These are phyloP conservation scores for Idaea aversata DNA, from an alignment of 2,888 invertebrate genomes.

Conservation along the genomic window DNA sequence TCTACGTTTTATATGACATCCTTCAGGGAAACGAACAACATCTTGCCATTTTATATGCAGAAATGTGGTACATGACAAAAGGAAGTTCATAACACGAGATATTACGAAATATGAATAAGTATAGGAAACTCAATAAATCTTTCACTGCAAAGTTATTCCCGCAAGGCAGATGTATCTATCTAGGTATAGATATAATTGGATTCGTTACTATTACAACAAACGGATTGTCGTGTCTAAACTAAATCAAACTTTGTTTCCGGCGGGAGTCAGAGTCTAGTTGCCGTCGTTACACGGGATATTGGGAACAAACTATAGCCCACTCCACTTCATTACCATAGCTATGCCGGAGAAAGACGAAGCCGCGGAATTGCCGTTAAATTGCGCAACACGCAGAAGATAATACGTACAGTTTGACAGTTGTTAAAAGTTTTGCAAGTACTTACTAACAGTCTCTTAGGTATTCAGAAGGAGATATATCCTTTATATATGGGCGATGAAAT, in stretches of 20 bases:
- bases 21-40: background rate
- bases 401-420: conserved; percentile 34
- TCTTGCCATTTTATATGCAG: conserved; percentile 2
- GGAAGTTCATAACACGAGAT: conserved; percentile 7
- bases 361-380: conserved; percentile 33
- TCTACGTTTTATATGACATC: background rate
- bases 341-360: conserved; percentile 31
- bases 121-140: conserved; percentile 32
- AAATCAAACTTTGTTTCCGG: conserved; percentile 74
- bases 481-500: background rate
- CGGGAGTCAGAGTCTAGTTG: conserved; percentile 51
- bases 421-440: conserved; percentile 26
- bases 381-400: conserved; percentile 29
- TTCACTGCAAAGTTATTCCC: conserved; percentile 29
- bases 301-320: conserved; percentile 50
- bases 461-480: background rate
- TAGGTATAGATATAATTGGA: conserved; percentile 51
- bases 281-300: conserved; percentile 49
- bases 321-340: conserved; percentile 54
- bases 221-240: conserved; percentile 71
- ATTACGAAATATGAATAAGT: conserved; percentile 21
- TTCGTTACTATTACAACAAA: conserved; percentile 60
- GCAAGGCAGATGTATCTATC: conserved; percentile 23
- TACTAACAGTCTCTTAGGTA: background rate
- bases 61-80: conserved; percentile 2